These are phyloP conservation scores for Ips nitidus DNA, from an alignment of 1,140 invertebrate species.

Conservation along the genomic window DNA sequence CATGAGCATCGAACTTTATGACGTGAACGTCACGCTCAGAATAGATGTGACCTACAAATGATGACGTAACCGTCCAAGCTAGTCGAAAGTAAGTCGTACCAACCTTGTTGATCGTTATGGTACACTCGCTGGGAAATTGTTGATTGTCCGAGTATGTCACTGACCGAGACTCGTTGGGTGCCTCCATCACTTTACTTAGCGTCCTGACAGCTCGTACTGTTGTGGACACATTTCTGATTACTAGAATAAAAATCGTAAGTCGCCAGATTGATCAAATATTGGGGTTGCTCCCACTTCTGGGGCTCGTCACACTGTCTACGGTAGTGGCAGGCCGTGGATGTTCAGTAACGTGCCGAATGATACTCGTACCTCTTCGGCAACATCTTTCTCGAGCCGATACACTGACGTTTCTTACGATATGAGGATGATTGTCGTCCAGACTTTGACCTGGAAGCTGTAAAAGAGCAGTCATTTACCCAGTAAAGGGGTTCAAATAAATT, in stretches of 20 bases:
- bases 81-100: no score
- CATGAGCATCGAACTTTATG: no score
- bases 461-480: background rate
- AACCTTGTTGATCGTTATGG: slow-evolving; percentile 20
- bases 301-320: background rate
- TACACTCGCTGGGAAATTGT: slow-evolving; percentile 19
- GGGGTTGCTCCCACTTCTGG: background rate
- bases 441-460: slow-evolving; percentile 2
- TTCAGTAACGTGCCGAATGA: background rate
- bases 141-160: background rate
- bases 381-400: background rate
- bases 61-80: no score
- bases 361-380: slow-evolving; percentile 1
- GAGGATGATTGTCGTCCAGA: background rate
- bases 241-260: slow-evolving; percentile 11
- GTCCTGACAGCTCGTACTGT: slow-evolving; percentile 17
- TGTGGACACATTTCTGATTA: slow-evolving; percentile 28
- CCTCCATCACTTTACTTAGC: slow-evolving; percentile 22
- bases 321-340: background rate
- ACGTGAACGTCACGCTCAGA: no score
- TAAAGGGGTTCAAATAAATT: no score
- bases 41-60: no score
- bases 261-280: background rate
- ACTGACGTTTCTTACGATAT: slow-evolving; percentile 15
- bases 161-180: background rate